Evolutionary conservation across 2,888 invertebrate genomes (phyloP), one percentile per base, ranked within the genome.

Genomic region (Encarsia formosa): DNA sequence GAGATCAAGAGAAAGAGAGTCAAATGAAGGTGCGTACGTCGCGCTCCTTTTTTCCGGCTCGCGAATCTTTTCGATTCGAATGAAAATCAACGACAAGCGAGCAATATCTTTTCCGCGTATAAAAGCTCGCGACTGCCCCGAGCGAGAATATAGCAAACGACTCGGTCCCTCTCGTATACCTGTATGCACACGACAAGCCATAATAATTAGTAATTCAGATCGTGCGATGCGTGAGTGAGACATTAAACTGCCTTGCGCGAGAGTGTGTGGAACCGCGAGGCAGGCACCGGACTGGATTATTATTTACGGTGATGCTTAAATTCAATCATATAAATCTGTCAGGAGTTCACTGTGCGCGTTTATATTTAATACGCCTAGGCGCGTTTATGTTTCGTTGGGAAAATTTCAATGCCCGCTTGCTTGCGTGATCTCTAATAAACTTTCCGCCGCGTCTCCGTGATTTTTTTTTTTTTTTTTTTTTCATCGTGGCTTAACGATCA

Each of bases 161-260:
- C 8, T 16, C 9, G 19, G 15, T 26, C 8, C 16, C 11, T 35
- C 19, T 11, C 38, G n/a, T n/a, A n/a, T n/a, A n/a, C 31, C 24
- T 43, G 16, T 23, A 22, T 32, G 13, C 15, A 15, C 19, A 22
- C 26, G 16, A 9, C 11, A 26, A 43, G 43, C 52, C 39, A 52
- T 51, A 43, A 43, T 63, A 63, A 66, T 66, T 65, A 65, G 62
- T 61, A 59, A 68, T 68, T 67, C 65, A 59, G 58, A 60, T 60
- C 55, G 54, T 57, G 47, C 40, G 40, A 22, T 58, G 49, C 48
- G 34, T 45, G 54, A 68, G 62, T 68, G 61, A 68, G 68, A 68
- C 63, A 65, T 68, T 66, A 64, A 62, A 54, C 55, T 44, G 31
- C 35, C 16, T 24, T 6, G 26, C 11, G 26, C n/a, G n/a, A n/a